Percentiles rank a stretch among this genome's conserved stretches.
phyloP scores from a whole-genome alignment of 2,113 vertebrate species.

The Percina caprodes region DNA sequence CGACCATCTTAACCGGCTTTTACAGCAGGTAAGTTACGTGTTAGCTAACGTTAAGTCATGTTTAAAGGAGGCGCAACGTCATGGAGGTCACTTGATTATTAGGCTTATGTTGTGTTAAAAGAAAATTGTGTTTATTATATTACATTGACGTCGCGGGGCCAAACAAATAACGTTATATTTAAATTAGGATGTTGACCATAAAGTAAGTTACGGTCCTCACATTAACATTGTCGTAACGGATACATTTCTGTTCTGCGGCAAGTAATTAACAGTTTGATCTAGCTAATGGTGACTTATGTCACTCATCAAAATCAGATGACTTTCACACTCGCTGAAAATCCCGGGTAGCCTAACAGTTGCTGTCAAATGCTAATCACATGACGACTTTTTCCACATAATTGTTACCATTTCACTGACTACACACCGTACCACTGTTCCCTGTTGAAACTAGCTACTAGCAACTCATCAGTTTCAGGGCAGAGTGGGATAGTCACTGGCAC shows the following conservation, averaged over 20 bases:
- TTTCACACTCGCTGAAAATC: constrained; percentile 21
- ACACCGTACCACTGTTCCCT: constrained; percentile 27
- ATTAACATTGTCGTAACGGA: neutral
- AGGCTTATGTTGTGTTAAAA: neutral
- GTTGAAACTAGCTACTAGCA: constrained; percentile 33
- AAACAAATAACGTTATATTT: neutral
- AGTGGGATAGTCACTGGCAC: constrained; percentile 3
- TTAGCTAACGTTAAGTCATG: no score
- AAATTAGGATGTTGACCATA: neutral
- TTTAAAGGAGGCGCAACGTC: neutral
- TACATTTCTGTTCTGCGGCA: neutral
- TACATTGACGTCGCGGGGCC: no score
- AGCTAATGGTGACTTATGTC: neutral
- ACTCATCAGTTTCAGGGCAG: constrained; percentile 46
- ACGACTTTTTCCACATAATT: constrained; percentile 17
- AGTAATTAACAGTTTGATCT: neutral
- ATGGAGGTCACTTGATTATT: neutral
- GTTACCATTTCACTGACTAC: constrained; percentile 18
- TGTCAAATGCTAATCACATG: constrained; percentile 75
- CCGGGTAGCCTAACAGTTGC: neutral
- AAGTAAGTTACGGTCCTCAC: neutral
- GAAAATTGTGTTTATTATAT: neutral
- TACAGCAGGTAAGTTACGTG: constrained; percentile 11
- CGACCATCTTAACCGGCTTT: constrained; percentile 10
- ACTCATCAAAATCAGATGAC: constrained; percentile 39